Evolutionary conservation across 2,888 invertebrate genomes (phyloP), one percentile per base, ranked within the genome.

Genomic region (Villa cingulata): DNA sequence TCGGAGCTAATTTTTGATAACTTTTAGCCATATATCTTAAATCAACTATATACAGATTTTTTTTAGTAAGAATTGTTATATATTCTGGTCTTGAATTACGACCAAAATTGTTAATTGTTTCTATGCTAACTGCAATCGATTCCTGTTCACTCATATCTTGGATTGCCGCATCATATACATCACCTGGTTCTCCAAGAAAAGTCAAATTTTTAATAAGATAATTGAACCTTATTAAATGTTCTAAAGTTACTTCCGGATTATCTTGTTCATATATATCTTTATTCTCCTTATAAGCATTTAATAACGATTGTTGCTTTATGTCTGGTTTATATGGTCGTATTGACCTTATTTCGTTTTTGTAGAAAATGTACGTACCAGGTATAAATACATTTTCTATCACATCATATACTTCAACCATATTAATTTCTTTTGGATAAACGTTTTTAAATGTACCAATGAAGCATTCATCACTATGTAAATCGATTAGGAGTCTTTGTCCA

Each of bases 21-120:
- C 61, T 48, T 43, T 51, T 55, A 7, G 60, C 60, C 38, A 62
- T 44, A 10, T 44, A 54, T 14, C 57, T 27, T 10, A 62, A 54
- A 50, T 62, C 62, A 47, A 61, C 60, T 23, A 62, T 56, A 50
- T 60, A 62, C 6, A 60, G 54, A 17, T 53, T 51, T 7, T 54
- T 49, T 5, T 48, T 36, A 4, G 62, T 60, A 14, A 56, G 54
- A 4, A 60, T 29, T 2, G 54, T 54, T 6, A 62, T 34, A 12
- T 60, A 17, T 1, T 57, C 54, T 3, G 60, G 54, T 9, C 52
- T 51, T 23, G 54, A 53, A 40, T 58, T 53, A 12, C 62, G 58
- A 6, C 58, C 61, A 48, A 50, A n/a, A n/a, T n/a, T 54, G 20
- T 58, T 51, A 17, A 53, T 45, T 10, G 59, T 56, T 37, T 60